Evolutionary conservation across 2,113 vertebrate genomes (phyloP).

Genomic region (Anas platyrhynchos): DNA sequence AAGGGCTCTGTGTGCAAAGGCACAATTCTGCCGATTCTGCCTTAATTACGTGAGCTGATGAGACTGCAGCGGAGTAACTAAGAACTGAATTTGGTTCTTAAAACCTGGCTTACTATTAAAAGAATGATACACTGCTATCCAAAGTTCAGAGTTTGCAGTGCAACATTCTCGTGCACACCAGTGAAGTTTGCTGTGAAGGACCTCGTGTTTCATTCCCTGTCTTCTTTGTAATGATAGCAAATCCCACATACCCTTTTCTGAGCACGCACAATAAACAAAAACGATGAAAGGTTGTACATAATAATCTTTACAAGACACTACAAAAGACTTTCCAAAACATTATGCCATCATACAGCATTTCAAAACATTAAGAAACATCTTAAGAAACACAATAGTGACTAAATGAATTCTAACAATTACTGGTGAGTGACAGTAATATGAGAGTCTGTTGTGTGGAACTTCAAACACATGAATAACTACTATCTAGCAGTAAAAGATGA

Average conservation of each 20-base stretch:
- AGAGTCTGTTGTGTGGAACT: background rate
- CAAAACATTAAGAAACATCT: background rate
- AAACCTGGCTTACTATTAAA: background rate
- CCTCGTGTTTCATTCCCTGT: background rate
- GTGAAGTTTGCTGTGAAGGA: background rate
- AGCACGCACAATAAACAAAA: background rate
- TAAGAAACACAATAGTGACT: background rate
- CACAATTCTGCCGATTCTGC: background rate
- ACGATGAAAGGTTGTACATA: background rate
- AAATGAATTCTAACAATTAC: background rate
- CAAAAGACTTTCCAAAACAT: background rate
- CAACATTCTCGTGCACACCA: background rate
- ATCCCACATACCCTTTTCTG: background rate
- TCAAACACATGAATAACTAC: background rate
- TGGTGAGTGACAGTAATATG: background rate
- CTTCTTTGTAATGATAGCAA: background rate
- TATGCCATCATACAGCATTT: background rate
- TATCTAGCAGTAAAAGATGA: slow-evolving; percentile 4
- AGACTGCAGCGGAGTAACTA: background rate
- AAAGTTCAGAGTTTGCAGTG: background rate
- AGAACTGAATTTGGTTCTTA: background rate
- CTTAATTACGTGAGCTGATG: rapidly evolving
- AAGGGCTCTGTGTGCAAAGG: rapidly evolving
- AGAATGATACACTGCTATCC: background rate
- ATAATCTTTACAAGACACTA: background rate